Evolutionary conservation across 2,797 vertebrate genomes (phyloP).

Genomic region (Lophura swinhoii): DNA sequence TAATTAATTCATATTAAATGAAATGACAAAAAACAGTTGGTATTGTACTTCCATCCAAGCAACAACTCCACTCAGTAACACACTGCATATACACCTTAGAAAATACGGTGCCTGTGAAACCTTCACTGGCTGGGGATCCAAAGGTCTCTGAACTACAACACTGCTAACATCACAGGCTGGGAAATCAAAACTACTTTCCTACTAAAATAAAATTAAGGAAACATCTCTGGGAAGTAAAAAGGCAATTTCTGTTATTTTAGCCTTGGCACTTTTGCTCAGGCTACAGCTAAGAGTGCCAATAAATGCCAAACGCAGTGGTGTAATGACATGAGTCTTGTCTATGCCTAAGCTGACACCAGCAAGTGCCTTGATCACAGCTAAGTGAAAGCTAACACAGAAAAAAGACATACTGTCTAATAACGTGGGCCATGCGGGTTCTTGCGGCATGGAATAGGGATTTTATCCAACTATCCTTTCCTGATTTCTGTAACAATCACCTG

Average conservation of each 20-base stretch:
- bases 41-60: background rate
- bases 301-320: rapidly evolving
- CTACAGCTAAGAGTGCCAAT: background rate
- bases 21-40: background rate
- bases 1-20: background rate
- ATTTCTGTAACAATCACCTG: background rate
- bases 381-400: background rate
- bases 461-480: background rate
- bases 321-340: background rate
- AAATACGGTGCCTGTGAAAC: background rate
- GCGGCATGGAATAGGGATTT: background rate
- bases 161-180: background rate
- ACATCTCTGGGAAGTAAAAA: background rate
- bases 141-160: background rate
- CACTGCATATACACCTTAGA: background rate
- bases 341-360: background rate
- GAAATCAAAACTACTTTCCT: background rate
- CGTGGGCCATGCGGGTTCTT: rapidly evolving
- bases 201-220: background rate
- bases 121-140: background rate
- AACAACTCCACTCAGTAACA: background rate
- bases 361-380: background rate
- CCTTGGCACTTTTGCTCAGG: background rate
- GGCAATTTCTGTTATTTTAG: background rate
- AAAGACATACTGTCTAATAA: background rate